phyloP scores from a whole-genome alignment of 2,888 invertebrate genomes.

The Metallyticus violacea region DNA sequence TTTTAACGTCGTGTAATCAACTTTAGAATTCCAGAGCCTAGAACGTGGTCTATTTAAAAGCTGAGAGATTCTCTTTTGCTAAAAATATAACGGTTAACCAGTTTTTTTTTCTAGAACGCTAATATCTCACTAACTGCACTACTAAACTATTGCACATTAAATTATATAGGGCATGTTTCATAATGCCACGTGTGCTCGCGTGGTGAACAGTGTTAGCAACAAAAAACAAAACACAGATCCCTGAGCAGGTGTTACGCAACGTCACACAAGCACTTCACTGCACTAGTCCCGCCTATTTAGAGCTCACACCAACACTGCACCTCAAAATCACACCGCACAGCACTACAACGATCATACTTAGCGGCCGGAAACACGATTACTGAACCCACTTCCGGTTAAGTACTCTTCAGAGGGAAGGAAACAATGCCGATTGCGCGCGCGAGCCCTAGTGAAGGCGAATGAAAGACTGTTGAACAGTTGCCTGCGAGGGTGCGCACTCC shows the following conservation, averaged over 20 bases:
- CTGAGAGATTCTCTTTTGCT: too few species aligned
- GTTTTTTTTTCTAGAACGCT: too few species aligned
- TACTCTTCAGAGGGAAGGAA: neutral
- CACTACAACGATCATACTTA: neutral
- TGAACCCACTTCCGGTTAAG: conserved; percentile 1
- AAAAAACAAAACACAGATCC: neutral
- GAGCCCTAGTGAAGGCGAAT: neutral
- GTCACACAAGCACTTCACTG: neutral
- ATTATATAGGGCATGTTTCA: neutral
- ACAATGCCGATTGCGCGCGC: neutral
- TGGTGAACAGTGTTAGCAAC: too few species aligned
- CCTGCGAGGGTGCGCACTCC: neutral
- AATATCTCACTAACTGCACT: neutral
- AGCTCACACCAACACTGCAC: neutral
- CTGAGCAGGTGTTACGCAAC: neutral
- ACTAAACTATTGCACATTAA: too few species aligned
- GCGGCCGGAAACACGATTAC: neutral
- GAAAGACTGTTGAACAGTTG: neutral
- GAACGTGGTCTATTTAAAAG: too few species aligned
- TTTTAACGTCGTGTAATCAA: too few species aligned
- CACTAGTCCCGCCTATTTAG: too few species aligned
- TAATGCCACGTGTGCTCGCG: neutral
- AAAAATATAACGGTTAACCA: too few species aligned
- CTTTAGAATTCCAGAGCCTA: too few species aligned
- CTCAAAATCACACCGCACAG: neutral